Evolutionary conservation across 1,140 invertebrate genomes (phyloP).

Genomic region (Drosophila mauritiana): DNA sequence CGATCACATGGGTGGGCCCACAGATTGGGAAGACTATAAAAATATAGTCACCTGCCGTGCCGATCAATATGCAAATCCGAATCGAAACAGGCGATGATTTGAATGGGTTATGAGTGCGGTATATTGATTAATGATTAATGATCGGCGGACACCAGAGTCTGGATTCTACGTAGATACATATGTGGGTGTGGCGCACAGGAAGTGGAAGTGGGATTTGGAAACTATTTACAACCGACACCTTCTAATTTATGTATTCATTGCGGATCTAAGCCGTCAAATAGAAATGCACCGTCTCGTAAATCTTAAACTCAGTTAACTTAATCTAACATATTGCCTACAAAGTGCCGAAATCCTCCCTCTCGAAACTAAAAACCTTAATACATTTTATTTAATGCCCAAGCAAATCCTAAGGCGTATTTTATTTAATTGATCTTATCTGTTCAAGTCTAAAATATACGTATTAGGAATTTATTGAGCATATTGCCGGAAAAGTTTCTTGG

Average conservation of each 20-base stretch:
- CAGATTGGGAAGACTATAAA: conserved; percentile 31
- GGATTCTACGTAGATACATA: background rate
- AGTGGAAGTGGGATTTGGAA: conserved; percentile 24
- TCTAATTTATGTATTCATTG: conserved; percentile 19
- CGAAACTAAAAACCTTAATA: background rate
- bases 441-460: conserved; percentile 13
- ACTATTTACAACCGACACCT: background rate
- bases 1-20: conserved; percentile 33
- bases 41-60: conserved; percentile 9
- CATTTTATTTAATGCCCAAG: background rate
- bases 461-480: conserved; percentile 38
- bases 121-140: conserved; percentile 47
- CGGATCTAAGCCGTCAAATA: background rate
- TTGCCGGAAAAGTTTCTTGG: conserved; percentile 28
- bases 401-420: conserved; percentile 52
- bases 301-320: background rate
- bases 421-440: conserved; percentile 31
- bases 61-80: conserved; percentile 70
- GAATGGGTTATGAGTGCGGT: conserved; percentile 49
- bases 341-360: background rate
- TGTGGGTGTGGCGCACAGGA: conserved; percentile 13
- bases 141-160: conserved; percentile 2
- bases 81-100: conserved; percentile 47
- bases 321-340: background rate
- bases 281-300: no score